Conservation (phyloP, 2,888 invertebrate genomes). For the Furcula furcula region DNA sequence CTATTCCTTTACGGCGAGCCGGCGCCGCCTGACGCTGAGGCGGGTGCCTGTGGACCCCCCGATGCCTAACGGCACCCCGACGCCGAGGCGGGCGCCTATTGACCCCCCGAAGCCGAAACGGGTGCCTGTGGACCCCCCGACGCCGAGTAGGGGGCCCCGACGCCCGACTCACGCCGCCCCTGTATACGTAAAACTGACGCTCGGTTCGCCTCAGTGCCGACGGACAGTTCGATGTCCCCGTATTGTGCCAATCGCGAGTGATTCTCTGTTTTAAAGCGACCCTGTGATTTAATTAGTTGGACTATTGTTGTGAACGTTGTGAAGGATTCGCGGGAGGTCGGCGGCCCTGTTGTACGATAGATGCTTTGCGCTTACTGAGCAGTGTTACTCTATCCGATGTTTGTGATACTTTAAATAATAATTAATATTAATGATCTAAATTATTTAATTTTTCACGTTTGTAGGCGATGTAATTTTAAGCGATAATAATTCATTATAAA, state of each 20-base stretch:
- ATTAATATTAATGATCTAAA: slow-evolving; percentile 78
- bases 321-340: slow-evolving; percentile 26
- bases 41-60: slow-evolving; percentile 29
- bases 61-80: slow-evolving; percentile 7
- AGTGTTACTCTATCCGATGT: slow-evolving; percentile 75
- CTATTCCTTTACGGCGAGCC: slow-evolving; percentile 69
- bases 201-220: too few relatives aligned
- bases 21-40: slow-evolving; percentile 57
- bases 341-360: slow-evolving; percentile 51
- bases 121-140: slow-evolving; percentile 7
- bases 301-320: slow-evolving; percentile 23
- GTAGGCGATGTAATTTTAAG: slow-evolving; percentile 69
- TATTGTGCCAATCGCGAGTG: slow-evolving; percentile 42
- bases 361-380: slow-evolving; percentile 73
- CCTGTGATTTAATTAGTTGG: slow-evolving; percentile 43
- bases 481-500: slow-evolving; percentile 64
- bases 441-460: slow-evolving; percentile 82
- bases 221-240: too few relatives aligned
- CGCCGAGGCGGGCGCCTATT: slow-evolving; percentile 27
- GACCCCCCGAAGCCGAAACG: slow-evolving; percentile 21
- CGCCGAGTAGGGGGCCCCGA: background rate
- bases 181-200: slow-evolving; percentile 12
- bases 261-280: slow-evolving; percentile 34
- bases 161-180: background rate
- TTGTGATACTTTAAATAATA: slow-evolving; percentile 80